Percentiles rank a stretch among this genome's conserved stretches.
phyloP scores from a whole-genome alignment of 2,113 vertebrate species.

The Brachyistius frenatus region DNA sequence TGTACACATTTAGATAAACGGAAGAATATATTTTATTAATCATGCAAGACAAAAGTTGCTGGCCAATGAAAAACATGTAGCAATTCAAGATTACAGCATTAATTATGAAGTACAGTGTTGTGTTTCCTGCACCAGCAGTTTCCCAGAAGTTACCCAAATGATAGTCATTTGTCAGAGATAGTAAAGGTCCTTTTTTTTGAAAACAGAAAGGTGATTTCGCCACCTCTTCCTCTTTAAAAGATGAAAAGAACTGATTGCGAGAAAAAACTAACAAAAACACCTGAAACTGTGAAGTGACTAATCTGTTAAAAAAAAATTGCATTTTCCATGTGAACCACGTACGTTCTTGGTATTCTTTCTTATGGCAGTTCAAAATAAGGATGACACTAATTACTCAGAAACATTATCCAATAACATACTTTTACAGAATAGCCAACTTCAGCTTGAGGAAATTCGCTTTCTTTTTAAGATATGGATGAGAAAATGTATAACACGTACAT shows the following conservation, averaged over 20 bases:
- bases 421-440: too few species aligned
- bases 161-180: conserved; percentile 15
- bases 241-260: not conserved
- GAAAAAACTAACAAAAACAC: not conserved
- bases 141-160: not conserved
- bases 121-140: not conserved
- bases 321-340: too few species aligned
- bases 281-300: too few species aligned
- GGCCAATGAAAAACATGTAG: not conserved
- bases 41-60: not conserved
- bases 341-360: too few species aligned
- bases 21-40: not conserved
- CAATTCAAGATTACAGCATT: not conserved
- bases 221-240: conserved; percentile 38
- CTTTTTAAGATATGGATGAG: too few species aligned
- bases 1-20: not conserved
- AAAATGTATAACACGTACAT: too few species aligned
- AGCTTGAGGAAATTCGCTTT: too few species aligned
- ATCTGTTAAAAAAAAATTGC: too few species aligned
- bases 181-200: not conserved
- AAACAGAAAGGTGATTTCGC: conserved; percentile 8
- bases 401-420: too few species aligned
- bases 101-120: not conserved
- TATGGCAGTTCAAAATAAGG: too few species aligned
- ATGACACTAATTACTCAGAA: too few species aligned